Percentiles rank a stretch among this genome's conserved stretches.
These are phyloP conservation scores for Pteruthius melanotis DNA, from an alignment of 2,113 vertebrate genomes.

Conservation along the genomic window DNA sequence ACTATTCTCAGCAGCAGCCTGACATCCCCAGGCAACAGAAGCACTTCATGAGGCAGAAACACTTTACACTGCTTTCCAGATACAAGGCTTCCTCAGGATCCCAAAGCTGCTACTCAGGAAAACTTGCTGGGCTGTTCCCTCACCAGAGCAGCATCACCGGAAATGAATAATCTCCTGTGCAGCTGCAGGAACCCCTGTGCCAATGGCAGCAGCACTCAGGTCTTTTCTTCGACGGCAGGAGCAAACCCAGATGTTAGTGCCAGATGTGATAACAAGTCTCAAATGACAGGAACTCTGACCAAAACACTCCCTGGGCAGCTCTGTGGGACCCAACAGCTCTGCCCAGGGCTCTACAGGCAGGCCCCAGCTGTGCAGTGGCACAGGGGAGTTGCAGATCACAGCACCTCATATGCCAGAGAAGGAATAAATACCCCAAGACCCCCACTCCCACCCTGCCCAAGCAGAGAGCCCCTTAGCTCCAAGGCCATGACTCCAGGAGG, in stretches of 20 bases:
- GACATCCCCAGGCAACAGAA: not conserved
- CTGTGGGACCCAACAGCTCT: not conserved
- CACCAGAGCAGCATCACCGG: not conserved
- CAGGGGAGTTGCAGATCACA: not conserved
- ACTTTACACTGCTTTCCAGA: not conserved
- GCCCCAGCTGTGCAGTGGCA: accelerated
- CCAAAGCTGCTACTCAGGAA: not conserved
- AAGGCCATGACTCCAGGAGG: not conserved
- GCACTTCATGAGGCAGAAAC: accelerated
- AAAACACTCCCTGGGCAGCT: not conserved
- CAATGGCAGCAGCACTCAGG: not conserved
- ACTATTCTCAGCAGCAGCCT: not conserved
- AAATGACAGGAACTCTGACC: not conserved
- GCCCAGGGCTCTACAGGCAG: not conserved
- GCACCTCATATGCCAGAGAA: not conserved
- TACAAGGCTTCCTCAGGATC: not conserved
- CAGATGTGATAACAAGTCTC: not conserved
- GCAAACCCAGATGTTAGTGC: not conserved
- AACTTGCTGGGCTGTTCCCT: not conserved
- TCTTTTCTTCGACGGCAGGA: not conserved
- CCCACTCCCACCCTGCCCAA: not conserved
- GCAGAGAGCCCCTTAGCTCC: not conserved
- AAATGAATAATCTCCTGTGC: not conserved
- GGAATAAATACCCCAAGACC: not conserved
- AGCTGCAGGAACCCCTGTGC: not conserved